Percentiles rank a stretch among this genome's conserved stretches.
phyloP scores from a whole-genome alignment of 2,888 invertebrate genomes.

The Yponomeuta malinellus region DNA sequence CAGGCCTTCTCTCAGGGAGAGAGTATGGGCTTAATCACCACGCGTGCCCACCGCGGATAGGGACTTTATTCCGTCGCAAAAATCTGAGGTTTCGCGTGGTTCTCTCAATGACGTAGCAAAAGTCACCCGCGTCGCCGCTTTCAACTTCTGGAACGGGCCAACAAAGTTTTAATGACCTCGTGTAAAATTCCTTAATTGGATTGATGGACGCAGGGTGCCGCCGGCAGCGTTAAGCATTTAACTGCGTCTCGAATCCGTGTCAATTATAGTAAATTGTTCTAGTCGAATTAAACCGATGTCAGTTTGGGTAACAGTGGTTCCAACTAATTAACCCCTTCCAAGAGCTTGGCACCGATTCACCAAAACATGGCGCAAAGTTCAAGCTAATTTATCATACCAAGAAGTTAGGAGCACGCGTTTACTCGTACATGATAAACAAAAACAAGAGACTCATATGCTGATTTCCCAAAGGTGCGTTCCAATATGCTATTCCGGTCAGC shows the following conservation, averaged over 20 bases:
- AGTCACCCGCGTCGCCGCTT: not conserved
- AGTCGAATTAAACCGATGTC: not conserved
- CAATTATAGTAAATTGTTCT: not conserved
- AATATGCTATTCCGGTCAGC: slow-evolving; percentile 47
- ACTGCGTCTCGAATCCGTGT: not conserved
- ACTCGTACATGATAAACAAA: not conserved
- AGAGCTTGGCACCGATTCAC: not conserved
- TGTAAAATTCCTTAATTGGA: slow-evolving; percentile 54
- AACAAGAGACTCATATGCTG: slow-evolving; percentile 39
- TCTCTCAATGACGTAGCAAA: not conserved
- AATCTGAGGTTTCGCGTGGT: not conserved
- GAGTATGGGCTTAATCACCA: too few relatives aligned
- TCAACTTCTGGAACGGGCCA: slow-evolving; percentile 23
- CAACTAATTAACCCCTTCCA: not conserved
- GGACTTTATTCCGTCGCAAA: not conserved
- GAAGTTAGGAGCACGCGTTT: not conserved
- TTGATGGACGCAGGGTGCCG: slow-evolving; percentile 37
- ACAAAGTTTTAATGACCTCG: slow-evolving; percentile 52
- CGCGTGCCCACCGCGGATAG: too few relatives aligned
- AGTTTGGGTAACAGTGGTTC: not conserved
- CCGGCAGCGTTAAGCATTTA: not conserved
- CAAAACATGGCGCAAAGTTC: not conserved
- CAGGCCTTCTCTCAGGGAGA: too few relatives aligned
- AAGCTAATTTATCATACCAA: not conserved
- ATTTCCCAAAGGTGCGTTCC: slow-evolving; percentile 50